Percentiles rank a stretch among this genome's conserved stretches.
Conservation (phyloP, 2,888 invertebrate genomes). For the Sarcophaga caerulescens region DNA sequence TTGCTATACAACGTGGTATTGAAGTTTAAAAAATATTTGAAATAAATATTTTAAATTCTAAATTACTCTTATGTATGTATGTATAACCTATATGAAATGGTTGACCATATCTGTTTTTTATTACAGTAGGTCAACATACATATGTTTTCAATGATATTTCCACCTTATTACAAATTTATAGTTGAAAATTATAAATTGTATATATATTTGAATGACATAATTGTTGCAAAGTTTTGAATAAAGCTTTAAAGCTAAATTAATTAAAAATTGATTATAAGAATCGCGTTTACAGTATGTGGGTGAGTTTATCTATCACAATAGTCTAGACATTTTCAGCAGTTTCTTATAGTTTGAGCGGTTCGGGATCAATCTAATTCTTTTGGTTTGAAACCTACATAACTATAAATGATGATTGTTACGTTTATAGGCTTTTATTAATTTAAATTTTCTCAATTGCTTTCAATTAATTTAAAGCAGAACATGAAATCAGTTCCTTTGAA, state of each 20-base stretch:
- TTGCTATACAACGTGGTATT: too few relatives aligned
- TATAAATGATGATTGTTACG: background rate
- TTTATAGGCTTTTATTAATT: constrained; percentile 10
- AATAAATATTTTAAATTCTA: background rate
- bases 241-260: background rate
- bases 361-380: background rate
- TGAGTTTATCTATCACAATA: background rate
- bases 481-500: background rate
- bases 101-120: background rate
- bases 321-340: background rate
- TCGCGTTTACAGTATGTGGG: background rate
- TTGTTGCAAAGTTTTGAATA: background rate
- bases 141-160: background rate
- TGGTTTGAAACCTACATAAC: background rate
- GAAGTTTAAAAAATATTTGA: too few relatives aligned
- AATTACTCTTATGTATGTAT: background rate
- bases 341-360: background rate
- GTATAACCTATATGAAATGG: background rate
- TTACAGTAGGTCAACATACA: background rate
- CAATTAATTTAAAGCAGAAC: constrained; percentile 17
- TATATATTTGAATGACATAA: background rate
- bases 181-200: too few relatives aligned
- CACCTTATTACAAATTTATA: background rate
- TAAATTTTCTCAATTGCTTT: constrained; percentile 44
- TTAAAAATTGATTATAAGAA: background rate